Conservation (phyloP, 2,797 vertebrate species). For the Euthynnus affinis region DNA sequence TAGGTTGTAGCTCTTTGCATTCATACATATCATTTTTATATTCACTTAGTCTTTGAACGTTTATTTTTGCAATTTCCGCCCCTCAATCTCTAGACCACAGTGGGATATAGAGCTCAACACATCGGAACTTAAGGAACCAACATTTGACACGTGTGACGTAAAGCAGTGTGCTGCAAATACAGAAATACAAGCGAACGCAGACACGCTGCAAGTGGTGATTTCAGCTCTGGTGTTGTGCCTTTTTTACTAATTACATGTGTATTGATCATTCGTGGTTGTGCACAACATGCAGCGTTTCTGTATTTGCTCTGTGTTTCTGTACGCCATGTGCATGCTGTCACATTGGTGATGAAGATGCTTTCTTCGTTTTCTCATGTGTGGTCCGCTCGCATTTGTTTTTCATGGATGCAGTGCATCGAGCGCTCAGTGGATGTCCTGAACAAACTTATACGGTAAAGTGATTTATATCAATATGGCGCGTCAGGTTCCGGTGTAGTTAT, state of each 20-base stretch:
- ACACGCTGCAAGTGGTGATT: background rate
- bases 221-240: no score
- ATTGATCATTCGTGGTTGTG: no score
- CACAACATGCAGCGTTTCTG: no score
- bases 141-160: background rate
- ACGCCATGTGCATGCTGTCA: no score
- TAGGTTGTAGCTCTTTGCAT: background rate
- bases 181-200: background rate
- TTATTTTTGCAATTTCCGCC: background rate
- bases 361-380: background rate
- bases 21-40: background rate
- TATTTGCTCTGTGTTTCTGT: no score
- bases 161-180: no score
- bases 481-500: background rate
- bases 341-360: background rate
- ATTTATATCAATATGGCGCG: background rate
- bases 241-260: no score
- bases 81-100: background rate
- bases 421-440: no score
- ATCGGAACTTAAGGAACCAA: background rate
- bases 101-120: background rate
- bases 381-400: background rate
- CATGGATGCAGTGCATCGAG: background rate
- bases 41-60: background rate
- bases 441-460: no score